Evolutionary conservation across 2,797 vertebrate species (phyloP).

Genomic region (Mionectes olivaceus): DNA sequence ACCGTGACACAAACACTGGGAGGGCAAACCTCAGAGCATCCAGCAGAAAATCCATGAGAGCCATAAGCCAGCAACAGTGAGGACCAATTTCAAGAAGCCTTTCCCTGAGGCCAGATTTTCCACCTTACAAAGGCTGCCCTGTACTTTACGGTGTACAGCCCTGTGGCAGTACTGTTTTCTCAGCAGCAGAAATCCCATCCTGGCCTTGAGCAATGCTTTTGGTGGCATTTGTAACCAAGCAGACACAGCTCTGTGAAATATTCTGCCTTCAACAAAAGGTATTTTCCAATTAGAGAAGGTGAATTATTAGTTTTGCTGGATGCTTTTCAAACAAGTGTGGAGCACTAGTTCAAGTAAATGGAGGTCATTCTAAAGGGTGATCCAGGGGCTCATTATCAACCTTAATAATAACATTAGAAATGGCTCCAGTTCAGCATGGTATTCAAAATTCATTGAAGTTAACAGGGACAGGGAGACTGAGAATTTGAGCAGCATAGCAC

Average conservation of each 20-base stretch:
- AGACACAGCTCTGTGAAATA: background rate
- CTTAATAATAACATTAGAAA: background rate
- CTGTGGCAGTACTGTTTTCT: background rate
- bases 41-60: background rate
- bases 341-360: background rate
- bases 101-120: background rate
- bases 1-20: background rate
- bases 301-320: background rate
- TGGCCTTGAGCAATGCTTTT: background rate
- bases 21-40: background rate
- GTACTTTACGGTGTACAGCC: accelerated
- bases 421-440: background rate
- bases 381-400: background rate
- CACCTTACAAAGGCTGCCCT: background rate
- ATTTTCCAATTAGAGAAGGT: background rate
- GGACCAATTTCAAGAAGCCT: background rate
- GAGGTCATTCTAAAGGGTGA: background rate
- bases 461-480: background rate
- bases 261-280: background rate
- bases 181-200: background rate
- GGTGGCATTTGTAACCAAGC: background rate
- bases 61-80: background rate
- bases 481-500: background rate
- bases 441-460: background rate
- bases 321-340: background rate